Evolutionary conservation across 2,797 vertebrate species (phyloP).

Genomic region (Eospalax fontanierii): DNA sequence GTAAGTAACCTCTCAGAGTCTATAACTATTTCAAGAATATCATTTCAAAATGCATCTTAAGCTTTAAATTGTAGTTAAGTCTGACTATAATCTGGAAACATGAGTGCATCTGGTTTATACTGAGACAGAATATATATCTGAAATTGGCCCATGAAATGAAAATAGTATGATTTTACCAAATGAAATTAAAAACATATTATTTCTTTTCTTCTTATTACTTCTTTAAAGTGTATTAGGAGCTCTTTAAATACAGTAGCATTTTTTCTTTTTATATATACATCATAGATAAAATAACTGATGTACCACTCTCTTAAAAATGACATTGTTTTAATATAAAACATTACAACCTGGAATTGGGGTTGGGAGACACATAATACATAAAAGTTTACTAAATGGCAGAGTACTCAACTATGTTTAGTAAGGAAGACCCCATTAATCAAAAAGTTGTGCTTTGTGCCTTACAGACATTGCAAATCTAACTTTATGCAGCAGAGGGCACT

Average conservation of each 20-base stretch:
- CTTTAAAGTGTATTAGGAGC: constrained; percentile 6
- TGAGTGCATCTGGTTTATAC: neutral
- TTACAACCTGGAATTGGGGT: neutral
- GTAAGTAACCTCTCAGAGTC: neutral
- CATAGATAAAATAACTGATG: constrained; percentile 12
- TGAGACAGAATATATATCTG: neutral
- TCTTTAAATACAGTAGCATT: neutral
- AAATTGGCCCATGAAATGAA: neutral
- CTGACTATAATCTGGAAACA: neutral
- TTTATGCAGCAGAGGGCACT: constrained; percentile 53
- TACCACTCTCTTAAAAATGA: constrained; percentile 36
- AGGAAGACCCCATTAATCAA: neutral
- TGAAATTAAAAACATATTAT: neutral
- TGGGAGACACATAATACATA: neutral
- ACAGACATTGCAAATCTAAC: constrained; percentile 3
- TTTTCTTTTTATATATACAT: neutral
- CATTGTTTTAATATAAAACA: constrained; percentile 28
- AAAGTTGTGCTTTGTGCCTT: neutral
- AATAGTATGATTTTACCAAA: constrained; percentile 1
- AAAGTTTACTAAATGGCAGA: neutral
- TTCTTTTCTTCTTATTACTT: neutral
- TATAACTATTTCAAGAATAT: neutral
- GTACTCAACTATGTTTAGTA: neutral
- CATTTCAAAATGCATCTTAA: neutral
- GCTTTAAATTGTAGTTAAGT: neutral